Percentiles rank a stretch among this genome's conserved stretches.
Evolutionary conservation across 2,797 vertebrate species (phyloP).

Genomic region (Cryptoblepharus egeriae): DNA sequence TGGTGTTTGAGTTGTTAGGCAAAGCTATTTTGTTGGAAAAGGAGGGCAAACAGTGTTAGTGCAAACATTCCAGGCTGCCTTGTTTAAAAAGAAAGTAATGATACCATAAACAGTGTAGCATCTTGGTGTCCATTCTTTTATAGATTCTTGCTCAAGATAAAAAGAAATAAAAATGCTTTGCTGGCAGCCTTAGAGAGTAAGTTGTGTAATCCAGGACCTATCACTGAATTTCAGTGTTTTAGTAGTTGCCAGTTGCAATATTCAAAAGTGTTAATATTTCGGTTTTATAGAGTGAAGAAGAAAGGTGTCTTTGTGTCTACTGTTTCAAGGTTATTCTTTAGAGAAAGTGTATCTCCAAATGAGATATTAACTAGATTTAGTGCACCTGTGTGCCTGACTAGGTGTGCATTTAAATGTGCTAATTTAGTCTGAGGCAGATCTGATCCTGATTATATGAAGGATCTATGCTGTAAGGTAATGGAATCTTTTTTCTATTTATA

Average conservation of each 20-base stretch:
- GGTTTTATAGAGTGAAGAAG: not conserved
- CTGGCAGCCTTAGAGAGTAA: no score
- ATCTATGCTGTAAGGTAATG: no score
- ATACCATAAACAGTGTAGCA: not conserved
- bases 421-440: no score
- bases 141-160: not conserved
- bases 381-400: not conserved
- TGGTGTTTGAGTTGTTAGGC: not conserved
- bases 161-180: no score
- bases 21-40: not conserved
- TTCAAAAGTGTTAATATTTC: not conserved
- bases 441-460: no score
- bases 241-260: not conserved
- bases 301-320: not conserved
- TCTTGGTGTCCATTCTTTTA: not conserved
- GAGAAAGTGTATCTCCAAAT: not conserved
- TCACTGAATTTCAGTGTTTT: no score
- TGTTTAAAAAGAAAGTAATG: not conserved
- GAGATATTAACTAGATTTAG: no score
- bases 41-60: not conserved
- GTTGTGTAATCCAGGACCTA: no score
- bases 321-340: not conserved
- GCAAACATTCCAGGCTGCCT: not conserved
- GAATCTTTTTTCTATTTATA: no score
- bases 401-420: no score